Conservation (phyloP, 2,797 vertebrate genomes). For the Tragelaphus eurycerus region DNA sequence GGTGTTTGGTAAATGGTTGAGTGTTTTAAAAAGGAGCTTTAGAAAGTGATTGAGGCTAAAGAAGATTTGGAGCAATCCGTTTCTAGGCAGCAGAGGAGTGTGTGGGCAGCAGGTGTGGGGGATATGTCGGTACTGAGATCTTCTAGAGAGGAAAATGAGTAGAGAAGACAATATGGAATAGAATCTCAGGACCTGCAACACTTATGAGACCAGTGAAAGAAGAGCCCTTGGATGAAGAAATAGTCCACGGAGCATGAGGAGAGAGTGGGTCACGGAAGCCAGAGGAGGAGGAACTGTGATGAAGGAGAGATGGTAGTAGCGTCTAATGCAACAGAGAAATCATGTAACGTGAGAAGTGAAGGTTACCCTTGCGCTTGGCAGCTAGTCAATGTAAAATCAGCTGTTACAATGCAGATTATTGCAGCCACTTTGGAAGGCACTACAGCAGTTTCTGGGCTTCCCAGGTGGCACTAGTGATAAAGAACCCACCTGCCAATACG, state of each 20-base stretch:
- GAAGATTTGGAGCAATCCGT: background rate
- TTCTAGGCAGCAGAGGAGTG: constrained; percentile 47
- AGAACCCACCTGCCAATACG: background rate
- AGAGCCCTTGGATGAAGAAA: background rate
- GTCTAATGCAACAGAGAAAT: background rate
- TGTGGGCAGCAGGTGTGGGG: constrained; percentile 16
- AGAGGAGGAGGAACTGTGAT: background rate
- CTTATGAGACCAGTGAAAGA: background rate
- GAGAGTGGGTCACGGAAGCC: background rate
- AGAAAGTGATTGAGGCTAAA: constrained; percentile 11
- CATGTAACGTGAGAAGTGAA: background rate
- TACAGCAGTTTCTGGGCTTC: background rate
- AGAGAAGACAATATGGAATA: background rate
- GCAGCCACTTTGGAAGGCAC: background rate
- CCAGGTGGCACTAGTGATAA: background rate
- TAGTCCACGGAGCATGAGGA: background rate
- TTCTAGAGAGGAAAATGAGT: background rate
- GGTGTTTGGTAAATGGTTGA: background rate
- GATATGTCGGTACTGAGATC: background rate
- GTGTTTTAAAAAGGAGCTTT: constrained; percentile 47
- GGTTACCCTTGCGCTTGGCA: background rate
- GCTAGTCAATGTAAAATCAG: background rate
- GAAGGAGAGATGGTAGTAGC: background rate
- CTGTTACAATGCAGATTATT: background rate
- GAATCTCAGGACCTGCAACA: background rate